These are phyloP conservation scores for Poicephalus gulielmi DNA, from an alignment of 2,113 vertebrate genomes.

Conservation along the genomic window DNA sequence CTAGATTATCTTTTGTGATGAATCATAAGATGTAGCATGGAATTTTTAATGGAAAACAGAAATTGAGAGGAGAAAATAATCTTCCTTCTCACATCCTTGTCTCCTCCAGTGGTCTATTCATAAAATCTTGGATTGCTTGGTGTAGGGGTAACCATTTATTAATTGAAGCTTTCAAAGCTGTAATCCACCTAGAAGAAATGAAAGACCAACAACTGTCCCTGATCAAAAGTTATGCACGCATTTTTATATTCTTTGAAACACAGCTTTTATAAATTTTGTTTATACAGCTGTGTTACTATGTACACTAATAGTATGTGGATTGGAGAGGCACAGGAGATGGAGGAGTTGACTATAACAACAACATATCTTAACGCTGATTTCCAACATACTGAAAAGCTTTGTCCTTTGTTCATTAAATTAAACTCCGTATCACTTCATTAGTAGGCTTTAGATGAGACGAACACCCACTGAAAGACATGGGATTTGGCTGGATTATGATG, in stretches of 20 bases:
- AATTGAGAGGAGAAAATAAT: background rate
- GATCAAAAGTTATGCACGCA: background rate
- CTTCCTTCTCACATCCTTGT: constrained; percentile 81
- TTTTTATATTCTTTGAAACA: background rate
- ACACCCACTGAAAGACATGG: background rate
- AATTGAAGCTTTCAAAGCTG: constrained; percentile 83
- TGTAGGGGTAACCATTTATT: constrained; percentile 89
- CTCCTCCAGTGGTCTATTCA: constrained; percentile 82
- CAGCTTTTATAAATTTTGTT: background rate
- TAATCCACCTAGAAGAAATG: constrained; percentile 83
- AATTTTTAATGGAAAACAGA: background rate
- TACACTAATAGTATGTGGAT: background rate
- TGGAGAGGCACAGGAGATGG: background rate
- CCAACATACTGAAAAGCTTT: background rate
- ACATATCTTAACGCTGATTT: background rate
- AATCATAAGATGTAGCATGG: background rate
- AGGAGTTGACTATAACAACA: background rate
- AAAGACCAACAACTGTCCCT: background rate
- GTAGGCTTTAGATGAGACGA: background rate
- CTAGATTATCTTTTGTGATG: background rate
- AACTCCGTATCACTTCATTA: background rate
- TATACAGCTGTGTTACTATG: background rate
- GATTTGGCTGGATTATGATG: background rate
- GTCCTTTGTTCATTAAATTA: background rate
- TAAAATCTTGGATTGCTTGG: constrained; percentile 86